Percentiles rank a stretch among this genome's conserved stretches.
Conservation (phyloP, 2,797 vertebrate genomes). For the Ptychadena robeensis region DNA sequence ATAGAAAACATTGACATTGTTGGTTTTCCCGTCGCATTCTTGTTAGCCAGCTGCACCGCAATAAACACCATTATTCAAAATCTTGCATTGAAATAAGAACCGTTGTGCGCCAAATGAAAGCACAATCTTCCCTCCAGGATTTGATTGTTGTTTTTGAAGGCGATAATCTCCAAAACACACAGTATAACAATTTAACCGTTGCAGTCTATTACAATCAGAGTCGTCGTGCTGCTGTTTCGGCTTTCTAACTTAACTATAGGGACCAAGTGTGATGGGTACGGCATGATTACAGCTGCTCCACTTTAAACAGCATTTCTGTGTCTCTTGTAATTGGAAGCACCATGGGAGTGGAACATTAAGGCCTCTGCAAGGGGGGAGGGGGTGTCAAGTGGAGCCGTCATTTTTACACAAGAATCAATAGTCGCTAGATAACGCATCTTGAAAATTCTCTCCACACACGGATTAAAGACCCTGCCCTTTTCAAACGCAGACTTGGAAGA, state of each 20-base stretch:
- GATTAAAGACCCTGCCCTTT: conserved; percentile 11
- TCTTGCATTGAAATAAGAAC: not conserved
- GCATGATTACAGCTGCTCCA: not conserved
- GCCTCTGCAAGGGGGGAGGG: not conserved
- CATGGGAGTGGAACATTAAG: not conserved
- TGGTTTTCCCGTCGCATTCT: not conserved
- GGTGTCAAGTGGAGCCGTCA: fast-evolving
- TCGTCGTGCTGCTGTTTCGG: not conserved
- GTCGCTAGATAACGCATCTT: not conserved
- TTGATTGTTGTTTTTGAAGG: not conserved
- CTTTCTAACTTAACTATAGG: not conserved
- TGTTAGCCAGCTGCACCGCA: not conserved
- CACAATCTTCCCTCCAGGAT: not conserved
- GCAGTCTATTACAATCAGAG: not conserved
- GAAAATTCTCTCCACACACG: conserved; percentile 14
- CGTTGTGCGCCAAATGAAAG: not conserved
- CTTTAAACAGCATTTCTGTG: not conserved
- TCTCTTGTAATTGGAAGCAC: not conserved
- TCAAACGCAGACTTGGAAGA: not conserved
- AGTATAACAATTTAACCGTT: not conserved
- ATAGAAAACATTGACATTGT: too few relatives aligned
- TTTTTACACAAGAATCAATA: not conserved
- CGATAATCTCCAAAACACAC: not conserved
- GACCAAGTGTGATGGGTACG: not conserved
- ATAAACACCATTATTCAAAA: not conserved